Evolutionary conservation across 1,140 invertebrate species (phyloP).

Genomic region (Lepidurus packardi): DNA sequence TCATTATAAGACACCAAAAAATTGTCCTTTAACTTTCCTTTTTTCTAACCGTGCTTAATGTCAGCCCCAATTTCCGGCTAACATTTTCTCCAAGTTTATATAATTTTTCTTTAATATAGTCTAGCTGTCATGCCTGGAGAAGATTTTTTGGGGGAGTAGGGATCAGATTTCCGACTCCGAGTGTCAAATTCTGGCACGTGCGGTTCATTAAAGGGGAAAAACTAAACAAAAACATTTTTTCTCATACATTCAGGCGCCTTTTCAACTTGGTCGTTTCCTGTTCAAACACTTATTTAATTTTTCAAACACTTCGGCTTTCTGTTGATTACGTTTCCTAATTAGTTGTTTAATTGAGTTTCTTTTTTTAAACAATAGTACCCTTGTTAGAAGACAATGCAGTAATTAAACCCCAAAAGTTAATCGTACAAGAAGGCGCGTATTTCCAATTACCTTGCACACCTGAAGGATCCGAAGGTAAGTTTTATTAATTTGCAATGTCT

Average conservation of each 20-base stretch:
- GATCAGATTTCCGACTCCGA: no score
- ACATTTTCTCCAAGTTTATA: background rate
- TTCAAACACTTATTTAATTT: background rate
- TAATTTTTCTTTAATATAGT: background rate
- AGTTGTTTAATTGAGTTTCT: background rate
- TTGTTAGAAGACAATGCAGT: background rate
- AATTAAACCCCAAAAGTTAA: background rate
- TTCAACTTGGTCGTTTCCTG: no score
- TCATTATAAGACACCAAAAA: background rate
- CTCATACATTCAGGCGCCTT: no score
- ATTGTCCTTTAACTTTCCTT: background rate
- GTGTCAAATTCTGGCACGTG: no score
- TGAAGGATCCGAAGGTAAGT: constrained; percentile 25
- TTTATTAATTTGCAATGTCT: background rate
- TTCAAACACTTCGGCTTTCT: background rate
- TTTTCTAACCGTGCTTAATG: background rate
- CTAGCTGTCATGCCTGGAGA: background rate
- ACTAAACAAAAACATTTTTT: no score
- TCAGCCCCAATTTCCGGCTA: background rate
- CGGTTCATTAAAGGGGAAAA: no score
- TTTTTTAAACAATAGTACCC: background rate
- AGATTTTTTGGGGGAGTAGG: no score
- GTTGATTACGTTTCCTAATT: background rate
- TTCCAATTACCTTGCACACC: constrained; percentile 26
- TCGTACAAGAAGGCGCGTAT: constrained; percentile 29